A percentile compares a stretch with the other conserved stretches of the same genome.
Conservation (phyloP, 1,140 invertebrate genomes). For the Colletes latitarsis region DNA sequence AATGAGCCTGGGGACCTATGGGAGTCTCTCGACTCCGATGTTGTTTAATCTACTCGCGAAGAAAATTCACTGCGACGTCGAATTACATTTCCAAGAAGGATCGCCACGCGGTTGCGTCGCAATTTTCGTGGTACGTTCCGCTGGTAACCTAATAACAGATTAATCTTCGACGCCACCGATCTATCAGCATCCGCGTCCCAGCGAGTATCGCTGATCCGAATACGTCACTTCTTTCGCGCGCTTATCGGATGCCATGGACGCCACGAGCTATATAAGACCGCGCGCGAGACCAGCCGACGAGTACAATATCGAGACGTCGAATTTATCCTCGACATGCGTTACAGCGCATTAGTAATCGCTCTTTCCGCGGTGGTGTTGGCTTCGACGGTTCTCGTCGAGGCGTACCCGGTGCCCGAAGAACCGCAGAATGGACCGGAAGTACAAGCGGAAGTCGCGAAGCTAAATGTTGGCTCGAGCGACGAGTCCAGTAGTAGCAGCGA, state of each 20-base stretch:
- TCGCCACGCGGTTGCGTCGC: background rate
- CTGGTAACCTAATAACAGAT: conserved; percentile 15
- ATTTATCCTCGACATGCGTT: conserved; percentile 8
- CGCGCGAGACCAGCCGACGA: background rate
- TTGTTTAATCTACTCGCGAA: background rate
- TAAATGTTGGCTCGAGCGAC: background rate
- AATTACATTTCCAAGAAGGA: background rate
- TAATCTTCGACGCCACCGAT: background rate
- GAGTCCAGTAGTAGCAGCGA: background rate
- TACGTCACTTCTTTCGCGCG: conserved; percentile 8
- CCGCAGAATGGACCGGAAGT: background rate
- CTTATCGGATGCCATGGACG: background rate
- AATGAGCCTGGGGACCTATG: too few species aligned
- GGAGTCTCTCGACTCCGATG: too few species aligned
- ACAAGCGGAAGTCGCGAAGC: background rate
- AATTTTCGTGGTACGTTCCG: background rate
- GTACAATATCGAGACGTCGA: conserved; percentile 18
- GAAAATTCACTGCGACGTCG: background rate
- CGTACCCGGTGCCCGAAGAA: background rate
- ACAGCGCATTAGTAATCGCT: background rate
- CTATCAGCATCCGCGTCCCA: conserved; percentile 6
- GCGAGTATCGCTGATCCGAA: conserved; percentile 21
- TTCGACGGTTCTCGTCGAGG: conserved; percentile 1
- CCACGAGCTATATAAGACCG: conserved; percentile 22
- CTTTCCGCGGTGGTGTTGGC: background rate